A percentile compares a stretch with the other conserved stretches of the same genome.
These are phyloP conservation scores for Drosophila fulvimacula DNA, from an alignment of 2,888 invertebrate genomes.

Conservation along the genomic window DNA sequence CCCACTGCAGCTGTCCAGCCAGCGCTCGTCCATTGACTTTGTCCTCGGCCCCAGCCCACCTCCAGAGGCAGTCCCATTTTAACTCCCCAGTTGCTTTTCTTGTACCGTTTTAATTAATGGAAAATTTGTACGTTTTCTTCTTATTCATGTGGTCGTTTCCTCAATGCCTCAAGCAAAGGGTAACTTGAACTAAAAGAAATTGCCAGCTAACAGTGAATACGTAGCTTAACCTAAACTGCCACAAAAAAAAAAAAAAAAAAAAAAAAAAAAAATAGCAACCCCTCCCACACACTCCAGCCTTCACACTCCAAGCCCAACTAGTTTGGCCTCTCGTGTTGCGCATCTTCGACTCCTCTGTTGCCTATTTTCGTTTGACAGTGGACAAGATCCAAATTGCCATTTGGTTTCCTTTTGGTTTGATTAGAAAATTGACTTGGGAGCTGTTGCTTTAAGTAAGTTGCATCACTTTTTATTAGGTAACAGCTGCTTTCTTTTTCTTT, in stretches of 20 bases:
- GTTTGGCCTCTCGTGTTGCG: conserved; percentile 35
- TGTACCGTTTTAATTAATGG: conserved; percentile 77
- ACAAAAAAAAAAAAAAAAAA: not conserved
- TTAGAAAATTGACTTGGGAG: conserved; percentile 53
- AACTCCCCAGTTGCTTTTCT: conserved; percentile 55
- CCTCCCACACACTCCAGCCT: not conserved
- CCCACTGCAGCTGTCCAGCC: conserved; percentile 9
- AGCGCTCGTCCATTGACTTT: conserved; percentile 46
- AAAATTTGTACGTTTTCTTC: conserved; percentile 74
- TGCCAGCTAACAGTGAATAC: conserved; percentile 42
- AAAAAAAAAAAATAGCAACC: not conserved
- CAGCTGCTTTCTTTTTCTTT: not conserved
- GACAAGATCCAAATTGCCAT: conserved; percentile 54
- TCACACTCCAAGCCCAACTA: conserved; percentile 1
- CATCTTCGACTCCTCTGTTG: conserved; percentile 36
- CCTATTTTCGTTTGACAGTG: conserved; percentile 53
- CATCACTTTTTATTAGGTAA: conserved; percentile 7
- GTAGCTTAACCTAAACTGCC: conserved; percentile 25
- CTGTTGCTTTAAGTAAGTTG: conserved; percentile 32
- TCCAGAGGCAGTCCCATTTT: not conserved
- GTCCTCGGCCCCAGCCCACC: conserved; percentile 2
- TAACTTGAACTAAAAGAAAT: conserved; percentile 52
- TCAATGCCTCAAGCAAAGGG: conserved; percentile 62
- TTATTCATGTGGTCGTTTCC: conserved; percentile 66
- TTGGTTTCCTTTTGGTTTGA: conserved; percentile 48